Percentiles rank a stretch among this genome's conserved stretches.
phyloP scores from a whole-genome alignment of 2,113 vertebrate species.

The Campylomormyrus tamandua region DNA sequence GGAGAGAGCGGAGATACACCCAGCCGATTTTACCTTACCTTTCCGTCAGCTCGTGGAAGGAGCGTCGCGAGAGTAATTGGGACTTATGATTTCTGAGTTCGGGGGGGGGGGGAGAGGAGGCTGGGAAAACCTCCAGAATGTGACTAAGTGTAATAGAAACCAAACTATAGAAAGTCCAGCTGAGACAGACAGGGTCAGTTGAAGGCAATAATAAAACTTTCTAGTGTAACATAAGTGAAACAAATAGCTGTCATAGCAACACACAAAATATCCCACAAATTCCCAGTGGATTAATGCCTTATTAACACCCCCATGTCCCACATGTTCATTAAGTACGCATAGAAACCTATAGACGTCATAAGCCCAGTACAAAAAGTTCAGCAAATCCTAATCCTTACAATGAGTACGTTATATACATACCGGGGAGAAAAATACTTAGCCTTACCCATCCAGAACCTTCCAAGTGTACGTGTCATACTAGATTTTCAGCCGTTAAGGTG shows the following conservation, averaged over 20 bases:
- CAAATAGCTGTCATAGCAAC: not conserved
- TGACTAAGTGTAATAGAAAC: not conserved
- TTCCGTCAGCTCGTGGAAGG: not conserved
- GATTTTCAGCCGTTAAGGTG: constrained; percentile 79
- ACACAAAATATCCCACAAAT: not conserved
- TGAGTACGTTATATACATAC: constrained; percentile 11
- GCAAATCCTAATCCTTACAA: not conserved
- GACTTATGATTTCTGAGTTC: not conserved
- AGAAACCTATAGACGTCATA: not conserved
- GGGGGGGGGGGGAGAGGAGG: not conserved
- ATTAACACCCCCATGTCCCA: not conserved
- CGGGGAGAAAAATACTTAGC: constrained; percentile 42
- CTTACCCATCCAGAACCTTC: constrained; percentile 95
- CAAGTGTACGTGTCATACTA: constrained; percentile 80
- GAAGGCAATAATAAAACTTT: not conserved
- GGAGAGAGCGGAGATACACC: not conserved
- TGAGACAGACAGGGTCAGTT: not conserved
- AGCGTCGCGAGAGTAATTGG: not conserved
- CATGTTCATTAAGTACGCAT: not conserved
- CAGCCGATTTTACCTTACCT: not conserved
- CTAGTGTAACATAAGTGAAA: not conserved
- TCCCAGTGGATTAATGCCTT: not conserved
- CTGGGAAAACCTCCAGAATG: not conserved
- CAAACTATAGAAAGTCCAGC: not conserved
- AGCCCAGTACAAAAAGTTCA: not conserved